Evolutionary conservation across 2,113 vertebrate genomes (phyloP), one percentile per base, ranked within the genome.

Genomic region (Lagopus leucura): DNA sequence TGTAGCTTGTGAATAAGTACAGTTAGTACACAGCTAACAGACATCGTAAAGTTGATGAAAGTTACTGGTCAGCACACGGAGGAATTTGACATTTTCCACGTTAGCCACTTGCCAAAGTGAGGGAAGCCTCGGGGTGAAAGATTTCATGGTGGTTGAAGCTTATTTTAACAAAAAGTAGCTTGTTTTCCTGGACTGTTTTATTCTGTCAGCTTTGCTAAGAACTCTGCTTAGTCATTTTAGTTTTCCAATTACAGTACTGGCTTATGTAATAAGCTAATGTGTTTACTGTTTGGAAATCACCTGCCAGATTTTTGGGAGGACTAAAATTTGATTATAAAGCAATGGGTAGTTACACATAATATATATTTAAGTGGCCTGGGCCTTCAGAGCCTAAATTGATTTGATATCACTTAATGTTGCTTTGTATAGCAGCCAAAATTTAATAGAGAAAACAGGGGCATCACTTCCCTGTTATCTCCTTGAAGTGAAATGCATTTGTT

Each of bases 161-260:
- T 66, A 52, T 73, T 92, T 90, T 90, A 83, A 92, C 77, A 77
- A 90, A 86, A 21, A 2, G 0, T 30, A 50, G 60, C 77, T 72
- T 78, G 36, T 28, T 73, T 60, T 92, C 81, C 73, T 90, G 38
- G 20, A 84, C 50, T 86, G 45, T 82, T 87, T 78, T 82, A 83
- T 83, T 90, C 71, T 93, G 80, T 70, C 47, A 32, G 52, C 65
- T 92, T 83, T 30, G 64, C 63, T 32, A 13, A 90, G 82, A 94
- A 76, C 21, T 14, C 17, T 81, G 95, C 91, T 94, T 93, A 90
- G 91, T 90, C 91, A 96, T 83, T 89, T 90, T 34, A 92, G 77
- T 50, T 93, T 90, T 71, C 69, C 80, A 89, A 50, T 94, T 93
- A 92, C 55, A 74, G 70, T 27, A 92, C 61, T 45, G 75, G 65